Conservation (phyloP, 2,888 invertebrate genomes). For the Anodontia alba region DNA sequence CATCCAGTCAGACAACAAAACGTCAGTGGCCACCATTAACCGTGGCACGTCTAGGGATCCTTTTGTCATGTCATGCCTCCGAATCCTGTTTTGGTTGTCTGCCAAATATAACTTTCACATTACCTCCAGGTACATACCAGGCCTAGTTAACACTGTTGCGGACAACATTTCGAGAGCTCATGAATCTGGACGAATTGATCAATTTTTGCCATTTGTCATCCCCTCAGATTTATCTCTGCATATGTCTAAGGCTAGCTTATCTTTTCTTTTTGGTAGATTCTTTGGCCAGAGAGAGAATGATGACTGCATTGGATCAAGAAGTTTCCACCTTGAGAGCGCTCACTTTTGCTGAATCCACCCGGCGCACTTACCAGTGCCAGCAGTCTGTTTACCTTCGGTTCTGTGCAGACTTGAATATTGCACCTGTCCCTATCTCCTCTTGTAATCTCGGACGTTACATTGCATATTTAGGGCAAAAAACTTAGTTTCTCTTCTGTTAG, state of each 20-base stretch:
- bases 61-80: too few species aligned
- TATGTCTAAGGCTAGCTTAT: background rate
- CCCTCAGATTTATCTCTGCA: background rate
- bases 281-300: background rate
- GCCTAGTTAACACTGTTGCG: constrained; percentile 11
- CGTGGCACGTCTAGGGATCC: too few species aligned
- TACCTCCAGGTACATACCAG: constrained; percentile 19
- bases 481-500: constrained; percentile 10
- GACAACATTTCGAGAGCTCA: constrained; percentile 28
- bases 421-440: background rate
- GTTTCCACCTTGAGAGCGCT: constrained; percentile 12
- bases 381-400: too few species aligned
- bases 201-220: background rate
- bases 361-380: constrained; percentile 23
- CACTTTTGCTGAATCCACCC: constrained; percentile 30
- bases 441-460: background rate
- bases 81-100: constrained; percentile 36
- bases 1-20: constrained; percentile 25
- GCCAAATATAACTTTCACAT: constrained; percentile 30
- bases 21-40: too few species aligned
- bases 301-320: constrained; percentile 6
- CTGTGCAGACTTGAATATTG: too few species aligned
- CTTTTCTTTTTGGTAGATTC: background rate
- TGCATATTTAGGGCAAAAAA: background rate
- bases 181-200: too few species aligned